Percentiles rank a stretch among this genome's conserved stretches.
phyloP scores from a whole-genome alignment of 2,113 vertebrate species.

The Lucifuga dentata region DNA sequence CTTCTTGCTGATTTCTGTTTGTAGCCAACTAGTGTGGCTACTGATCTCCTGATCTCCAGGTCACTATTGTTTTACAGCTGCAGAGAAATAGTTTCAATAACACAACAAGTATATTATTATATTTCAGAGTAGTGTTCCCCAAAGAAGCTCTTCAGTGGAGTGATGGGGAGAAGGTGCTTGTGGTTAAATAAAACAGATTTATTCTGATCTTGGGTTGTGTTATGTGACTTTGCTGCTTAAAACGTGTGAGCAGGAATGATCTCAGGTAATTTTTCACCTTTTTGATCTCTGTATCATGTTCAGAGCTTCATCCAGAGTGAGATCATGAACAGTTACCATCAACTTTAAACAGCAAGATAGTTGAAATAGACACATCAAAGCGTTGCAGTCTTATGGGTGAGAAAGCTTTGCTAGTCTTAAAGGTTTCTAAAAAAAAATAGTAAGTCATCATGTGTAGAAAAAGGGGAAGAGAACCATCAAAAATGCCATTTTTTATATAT shows the following conservation, averaged over 20 bases:
- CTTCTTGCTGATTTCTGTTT: slow-evolving; percentile 11
- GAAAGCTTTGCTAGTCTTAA: not conserved
- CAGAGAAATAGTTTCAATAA: slow-evolving; percentile 10
- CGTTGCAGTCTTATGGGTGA: not conserved
- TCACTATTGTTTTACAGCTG: not conserved
- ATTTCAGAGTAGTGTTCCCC: not conserved
- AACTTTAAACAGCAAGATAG: not conserved
- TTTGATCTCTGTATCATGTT: not conserved
- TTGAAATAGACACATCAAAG: not conserved
- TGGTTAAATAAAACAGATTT: not conserved
- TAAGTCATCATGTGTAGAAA: too few relatives aligned
- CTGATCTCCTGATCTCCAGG: too few relatives aligned
- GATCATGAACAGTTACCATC: not conserved
- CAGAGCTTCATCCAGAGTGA: too few relatives aligned
- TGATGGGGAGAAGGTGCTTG: not conserved
- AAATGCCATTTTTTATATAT: too few relatives aligned
- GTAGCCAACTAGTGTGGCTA: not conserved
- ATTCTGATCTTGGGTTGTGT: slow-evolving; percentile 1
- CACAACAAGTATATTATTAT: slow-evolving; percentile 1
- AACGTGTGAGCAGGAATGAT: too few relatives aligned
- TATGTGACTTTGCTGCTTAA: not conserved
- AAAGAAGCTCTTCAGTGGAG: not conserved
- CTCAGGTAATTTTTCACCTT: not conserved
- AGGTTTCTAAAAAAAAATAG: too few relatives aligned
- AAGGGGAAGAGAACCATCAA: too few relatives aligned